Base-by-base conservation (phyloP, 2,113 vertebrate species). In the Ranitomeya variabilis region DNA sequence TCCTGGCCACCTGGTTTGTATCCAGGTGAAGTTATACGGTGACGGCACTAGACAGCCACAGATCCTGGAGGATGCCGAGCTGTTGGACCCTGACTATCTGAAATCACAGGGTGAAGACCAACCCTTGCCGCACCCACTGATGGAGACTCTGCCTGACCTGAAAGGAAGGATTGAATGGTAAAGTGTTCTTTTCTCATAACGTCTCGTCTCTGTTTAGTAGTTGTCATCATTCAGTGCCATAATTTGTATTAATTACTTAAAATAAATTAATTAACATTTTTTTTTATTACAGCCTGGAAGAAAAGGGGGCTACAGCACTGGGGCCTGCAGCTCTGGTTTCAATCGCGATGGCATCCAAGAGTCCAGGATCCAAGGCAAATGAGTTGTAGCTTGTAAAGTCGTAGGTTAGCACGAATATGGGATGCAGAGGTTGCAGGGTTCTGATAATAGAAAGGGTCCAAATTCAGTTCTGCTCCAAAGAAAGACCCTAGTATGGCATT, bases 1-100 rank as follows among this genome's bases (percentile, higher is more conserved):
- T 7, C 9, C 67, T 67, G 19, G 52, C 23, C 15, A 69, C 2
- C 19, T 71, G 26, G 13, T 85, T 76, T 85, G 1, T 37, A 8
- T 76, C 10, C 91, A 95, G 95, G 95, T 95, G 31, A 95, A 93
- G 0, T 91, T 96, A 19, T 95, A 96, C 12, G 95, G 95, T 0
- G 95, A 95, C 21, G 95, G 95, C 0, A 94, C 92, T 0, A 23
- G 89, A 0, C 62, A 89, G n/a, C 95, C 95, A 9, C 85, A 93
- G n/a, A 90, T 91, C 7, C 91, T 96, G 82, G 91, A 91, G 26
- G 94, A 95, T 26, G 94, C 93, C 90, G 93, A 93, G 0, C 84
- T 95, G 37, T 52, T 95, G 7, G 95, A 95, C 87, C 94, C 93
- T 1, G 92, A 95, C 80, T 91, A 94, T 79, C 91, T 96, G 69